phyloP scores from a whole-genome alignment of 1,140 invertebrate genomes.

The Atopsyche davidsoni region DNA sequence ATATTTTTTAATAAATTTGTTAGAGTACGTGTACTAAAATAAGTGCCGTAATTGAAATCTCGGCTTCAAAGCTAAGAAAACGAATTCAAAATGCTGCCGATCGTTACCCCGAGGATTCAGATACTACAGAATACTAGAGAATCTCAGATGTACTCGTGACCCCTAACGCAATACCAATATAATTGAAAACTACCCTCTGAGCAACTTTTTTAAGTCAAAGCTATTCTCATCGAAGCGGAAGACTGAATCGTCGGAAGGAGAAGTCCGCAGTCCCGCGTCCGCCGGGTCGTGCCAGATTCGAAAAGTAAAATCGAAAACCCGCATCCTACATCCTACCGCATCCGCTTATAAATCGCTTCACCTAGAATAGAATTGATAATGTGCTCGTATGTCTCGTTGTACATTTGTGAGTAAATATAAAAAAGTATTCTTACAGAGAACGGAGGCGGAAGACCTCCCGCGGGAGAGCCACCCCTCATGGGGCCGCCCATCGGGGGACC shows the following conservation, averaged over 20 bases:
- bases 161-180: no score
- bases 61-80: not conserved
- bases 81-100: not conserved
- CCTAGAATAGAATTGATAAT: not conserved
- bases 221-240: no score
- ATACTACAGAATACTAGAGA: not conserved
- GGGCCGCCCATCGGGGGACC: not conserved
- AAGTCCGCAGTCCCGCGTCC: no score
- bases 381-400: conserved; percentile 7
- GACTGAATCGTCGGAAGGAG: no score
- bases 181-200: no score
- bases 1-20: not conserved
- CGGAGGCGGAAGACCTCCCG: no score
- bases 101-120: not conserved
- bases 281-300: not conserved
- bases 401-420: no score
- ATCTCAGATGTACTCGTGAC: no score
- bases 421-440: no score
- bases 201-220: no score
- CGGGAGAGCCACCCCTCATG: conserved; percentile 5
- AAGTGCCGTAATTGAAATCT: not conserved
- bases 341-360: not conserved
- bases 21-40: not conserved
- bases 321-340: no score
- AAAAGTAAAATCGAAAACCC: no score